Evolutionary conservation across 2,888 invertebrate species (phyloP), one percentile per base, ranked within the genome.

Genomic region (Scaptomyza polygonia): DNA sequence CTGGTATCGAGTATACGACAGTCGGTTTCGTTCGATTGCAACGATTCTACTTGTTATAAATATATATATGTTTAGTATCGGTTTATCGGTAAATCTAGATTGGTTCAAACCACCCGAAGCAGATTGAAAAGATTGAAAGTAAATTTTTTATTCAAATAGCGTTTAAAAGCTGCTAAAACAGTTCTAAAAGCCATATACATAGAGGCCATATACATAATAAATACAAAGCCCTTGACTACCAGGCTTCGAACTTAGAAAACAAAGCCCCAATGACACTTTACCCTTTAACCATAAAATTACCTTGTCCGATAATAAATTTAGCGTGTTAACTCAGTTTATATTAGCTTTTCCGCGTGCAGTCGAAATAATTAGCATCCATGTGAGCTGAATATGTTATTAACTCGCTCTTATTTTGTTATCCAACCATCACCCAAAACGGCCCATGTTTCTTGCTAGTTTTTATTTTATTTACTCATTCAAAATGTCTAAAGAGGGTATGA

Each of bases 261-360:
- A 51, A 52, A 52, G 54, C 43, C 42, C 52, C 61, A 71, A 71
- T 71, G 66, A 67, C 67, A 58, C 71, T 67, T 77, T 76, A 69
- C 73, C 69, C 70, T 3, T 5, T 1, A 12, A n/a, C 18, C 63
- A 40, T 47, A 52, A 63, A 63, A 76, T 78, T 72, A 78, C 74
- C 71, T 79, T 79, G 55, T 72, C 74, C 62, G 71, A 74, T 78
- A 79, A 72, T 79, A 70, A 74, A 77, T 84, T 78, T 75, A 72
- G 72, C 74, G 67, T 56, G 68, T 56, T 68, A 71, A 71, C 81
- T 79, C 62, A 27, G 67, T 73, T 77, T 77, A 77, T 79, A 67
- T 79, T 65, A 67, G 49, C 56, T 57, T 63, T 64, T 64, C 70
- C 64, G 47, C 43, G 45, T 55, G 36, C 30, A 48, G 36, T 49